Conservation (phyloP, 1,140 invertebrate species). For the Solenopsis invicta region DNA sequence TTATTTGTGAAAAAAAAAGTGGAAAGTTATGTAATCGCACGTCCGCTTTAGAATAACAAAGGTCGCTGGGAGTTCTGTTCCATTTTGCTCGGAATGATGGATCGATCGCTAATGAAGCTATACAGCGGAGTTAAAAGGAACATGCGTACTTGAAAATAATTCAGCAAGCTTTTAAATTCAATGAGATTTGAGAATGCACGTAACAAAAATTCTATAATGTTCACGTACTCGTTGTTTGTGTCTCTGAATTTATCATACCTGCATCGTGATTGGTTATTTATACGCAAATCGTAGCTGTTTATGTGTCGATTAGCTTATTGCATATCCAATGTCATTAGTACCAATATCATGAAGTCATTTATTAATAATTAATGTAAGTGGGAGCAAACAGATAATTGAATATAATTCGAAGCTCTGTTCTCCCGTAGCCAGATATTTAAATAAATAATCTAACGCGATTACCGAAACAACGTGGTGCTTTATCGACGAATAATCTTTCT, state of each 20-base stretch:
- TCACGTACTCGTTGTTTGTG: background rate
- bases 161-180: slow-evolving; percentile 13
- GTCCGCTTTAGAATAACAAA: slow-evolving; percentile 36
- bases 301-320: slow-evolving; percentile 15
- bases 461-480: background rate
- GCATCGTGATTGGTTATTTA: background rate
- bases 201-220: background rate
- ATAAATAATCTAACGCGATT: slow-evolving; percentile 4
- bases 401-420: background rate
- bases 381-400: slow-evolving; percentile 38
- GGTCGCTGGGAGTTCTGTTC: background rate
- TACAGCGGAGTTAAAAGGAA: slow-evolving; percentile 3
- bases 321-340: background rate
- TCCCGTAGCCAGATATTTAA: background rate
- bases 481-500: background rate
- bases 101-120: slow-evolving; percentile 47
- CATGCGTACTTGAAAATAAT: slow-evolving; percentile 18
- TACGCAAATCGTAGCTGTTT: slow-evolving; percentile 19
- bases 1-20: background rate
- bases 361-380: slow-evolving; percentile 19
- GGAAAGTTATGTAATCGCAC: slow-evolving; percentile 36
- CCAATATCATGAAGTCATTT: background rate
- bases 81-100: slow-evolving; percentile 16
- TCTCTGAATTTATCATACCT: slow-evolving; percentile 13
- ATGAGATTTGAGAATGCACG: background rate